Conservation (phyloP, 2,888 invertebrate genomes). For the Palloptera scutellata region DNA sequence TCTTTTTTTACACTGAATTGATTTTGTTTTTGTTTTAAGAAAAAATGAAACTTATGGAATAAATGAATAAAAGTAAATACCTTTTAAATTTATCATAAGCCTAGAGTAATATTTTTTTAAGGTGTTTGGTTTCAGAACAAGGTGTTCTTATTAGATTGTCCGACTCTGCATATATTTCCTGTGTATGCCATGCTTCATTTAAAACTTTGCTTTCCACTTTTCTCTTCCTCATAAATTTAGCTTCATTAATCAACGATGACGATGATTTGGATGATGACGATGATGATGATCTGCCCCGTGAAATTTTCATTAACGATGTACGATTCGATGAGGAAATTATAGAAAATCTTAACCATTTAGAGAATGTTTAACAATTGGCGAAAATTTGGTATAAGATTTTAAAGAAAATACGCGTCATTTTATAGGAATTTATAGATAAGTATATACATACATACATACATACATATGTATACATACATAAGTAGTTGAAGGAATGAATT, state of each 20-base stretch:
- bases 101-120: too few species aligned
- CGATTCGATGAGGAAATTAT: conserved; percentile 56
- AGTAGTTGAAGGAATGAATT: background rate
- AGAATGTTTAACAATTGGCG: conserved; percentile 58
- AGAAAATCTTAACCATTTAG: conserved; percentile 61
- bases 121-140: too few species aligned
- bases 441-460: background rate
- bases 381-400: conserved; percentile 12
- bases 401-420: conserved; percentile 22
- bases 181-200: too few species aligned
- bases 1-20: too few species aligned
- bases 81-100: too few species aligned
- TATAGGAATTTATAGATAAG: conserved; percentile 23
- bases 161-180: too few species aligned
- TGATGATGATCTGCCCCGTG: conserved; percentile 55
- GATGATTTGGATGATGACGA: conserved; percentile 48
- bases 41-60: too few species aligned
- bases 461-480: too few species aligned
- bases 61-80: too few species aligned
- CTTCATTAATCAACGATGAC: conserved; percentile 52
- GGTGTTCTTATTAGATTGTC: too few species aligned
- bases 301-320: conserved; percentile 62
- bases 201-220: too few species aligned
- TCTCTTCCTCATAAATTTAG: conserved; percentile 47
- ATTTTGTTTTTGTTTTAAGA: too few species aligned